Evolutionary conservation across 2,113 vertebrate genomes (phyloP).

Genomic region (Planiliza haematocheilus): DNA sequence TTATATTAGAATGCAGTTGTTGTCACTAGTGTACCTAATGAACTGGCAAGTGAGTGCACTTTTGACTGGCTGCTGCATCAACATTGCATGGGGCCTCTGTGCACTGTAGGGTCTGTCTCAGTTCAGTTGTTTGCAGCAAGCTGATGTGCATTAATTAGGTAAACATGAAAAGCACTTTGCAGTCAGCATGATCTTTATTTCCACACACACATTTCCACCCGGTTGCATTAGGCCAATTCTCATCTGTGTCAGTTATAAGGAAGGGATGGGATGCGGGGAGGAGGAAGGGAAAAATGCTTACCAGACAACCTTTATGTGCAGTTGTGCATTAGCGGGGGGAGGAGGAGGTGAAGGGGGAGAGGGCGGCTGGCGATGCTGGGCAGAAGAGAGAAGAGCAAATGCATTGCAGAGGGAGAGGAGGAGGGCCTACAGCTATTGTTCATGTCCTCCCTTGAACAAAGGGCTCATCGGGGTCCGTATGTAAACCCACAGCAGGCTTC

Average conservation of each 20-base stretch:
- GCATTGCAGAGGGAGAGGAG: conserved; percentile 79
- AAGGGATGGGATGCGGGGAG: conserved; percentile 59
- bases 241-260: conserved; percentile 75
- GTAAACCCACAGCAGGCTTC: conserved; percentile 81
- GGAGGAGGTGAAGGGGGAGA: conserved; percentile 56
- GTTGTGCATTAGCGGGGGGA: conserved; percentile 73
- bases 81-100: not conserved
- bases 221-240: conserved; percentile 73
- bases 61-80: conserved; percentile 33
- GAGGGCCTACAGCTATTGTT: conserved; percentile 88
- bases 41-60: not conserved
- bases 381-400: conserved; percentile 78
- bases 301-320: conserved; percentile 79
- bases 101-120: conserved; percentile 19
- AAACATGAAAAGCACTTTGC: conserved; percentile 69
- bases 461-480: conserved; percentile 86
- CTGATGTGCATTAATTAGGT: conserved; percentile 66
- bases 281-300: conserved; percentile 77
- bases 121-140: conserved; percentile 48
- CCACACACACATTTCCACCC: conserved; percentile 46
- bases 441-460: conserved; percentile 88
- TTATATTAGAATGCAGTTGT: too few relatives aligned
- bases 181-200: conserved; percentile 62
- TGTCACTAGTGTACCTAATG: too few relatives aligned
- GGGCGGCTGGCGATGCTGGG: conserved; percentile 73